Base-by-base conservation (phyloP, 2,797 vertebrate genomes). In the Melanotaenia nigrans region DNA sequence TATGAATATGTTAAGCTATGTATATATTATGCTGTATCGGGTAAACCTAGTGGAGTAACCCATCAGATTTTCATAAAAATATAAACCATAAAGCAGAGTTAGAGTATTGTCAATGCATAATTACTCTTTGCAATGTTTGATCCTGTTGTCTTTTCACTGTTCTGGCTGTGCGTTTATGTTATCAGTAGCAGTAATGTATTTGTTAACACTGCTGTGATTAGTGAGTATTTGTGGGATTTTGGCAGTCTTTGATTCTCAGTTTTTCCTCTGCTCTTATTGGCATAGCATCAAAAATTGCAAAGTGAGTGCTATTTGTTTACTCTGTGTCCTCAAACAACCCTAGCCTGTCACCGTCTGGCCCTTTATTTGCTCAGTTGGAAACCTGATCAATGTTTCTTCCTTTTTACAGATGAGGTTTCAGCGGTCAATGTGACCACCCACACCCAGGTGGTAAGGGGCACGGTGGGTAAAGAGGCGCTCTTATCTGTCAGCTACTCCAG, bases 341-440 rank as follows among this genome's bases (percentile, higher is more conserved):
- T 40, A 2, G 3, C 5, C 5, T 38, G 14, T 63, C 59, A 3
- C 7, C 38, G n/a, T 61, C 1, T 51, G 49, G 30, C 9, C 45
- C 20, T 65, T 1, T 35, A 38, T 64, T n/a, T 36, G 24, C 53
- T 61, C 22, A 47, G 12, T 58, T 68, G 12, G 49, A 38, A 5
- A 49, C 28, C 28, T 65, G 13, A 59, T 2, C 24, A 1, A 9
- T 76, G 12, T 61, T 13, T 71, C 38, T 76, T 6, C 2, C 7
- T 38, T 65, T 73, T 45, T 65, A 24, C 87, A 99, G 97, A 92
- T 73, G 86, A 91, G 40, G 92, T 95, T 83, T 93, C 92, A 0
- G 95, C 92, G 7, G 97, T 98, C 85, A 99, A 99, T 82, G 97
- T 99, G 89, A 98, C 96, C 87, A 96, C 96, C 90, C 95, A 95